phyloP scores from a whole-genome alignment of 2,888 invertebrate species.

The Dynastes hyllus region DNA sequence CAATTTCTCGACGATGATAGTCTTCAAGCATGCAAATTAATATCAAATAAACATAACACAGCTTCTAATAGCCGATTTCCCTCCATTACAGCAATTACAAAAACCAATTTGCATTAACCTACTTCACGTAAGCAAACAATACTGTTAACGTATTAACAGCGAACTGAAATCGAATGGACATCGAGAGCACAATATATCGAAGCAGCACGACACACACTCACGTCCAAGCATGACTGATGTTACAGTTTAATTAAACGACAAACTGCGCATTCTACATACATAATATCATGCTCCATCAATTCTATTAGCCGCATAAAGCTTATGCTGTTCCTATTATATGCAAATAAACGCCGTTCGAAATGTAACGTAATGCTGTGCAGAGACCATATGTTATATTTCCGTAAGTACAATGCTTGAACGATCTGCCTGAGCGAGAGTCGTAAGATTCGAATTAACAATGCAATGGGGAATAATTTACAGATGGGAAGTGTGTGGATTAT shows the following conservation, averaged over 20 bases:
- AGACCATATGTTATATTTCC: conserved; percentile 49
- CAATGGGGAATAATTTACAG: not conserved
- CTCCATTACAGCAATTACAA: too few species aligned
- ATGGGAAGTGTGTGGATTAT: too few species aligned
- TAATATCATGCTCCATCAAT: conserved; percentile 63
- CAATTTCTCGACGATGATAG: too few species aligned
- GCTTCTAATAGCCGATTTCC: too few species aligned
- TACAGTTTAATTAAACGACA: conserved; percentile 63
- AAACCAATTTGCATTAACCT: too few species aligned
- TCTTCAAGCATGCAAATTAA: too few species aligned
- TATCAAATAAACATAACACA: too few species aligned
- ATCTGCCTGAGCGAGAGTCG: not conserved
- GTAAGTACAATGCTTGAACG: not conserved
- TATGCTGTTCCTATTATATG: conserved; percentile 68
- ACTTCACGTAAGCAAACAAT: too few species aligned
- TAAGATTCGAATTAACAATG: too few species aligned
- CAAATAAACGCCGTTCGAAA: conserved; percentile 62
- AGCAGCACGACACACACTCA: not conserved
- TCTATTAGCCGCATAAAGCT: conserved; percentile 64
- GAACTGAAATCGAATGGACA: not conserved
- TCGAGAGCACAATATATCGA: not conserved
- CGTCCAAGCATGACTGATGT: conserved; percentile 52
- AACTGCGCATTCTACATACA: conserved; percentile 58
- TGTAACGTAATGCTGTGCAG: conserved; percentile 53
- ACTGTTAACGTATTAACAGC: too few species aligned